Evolutionary conservation across 2,113 vertebrate species (phyloP).

Genomic region (Xyliphius kryptos): DNA sequence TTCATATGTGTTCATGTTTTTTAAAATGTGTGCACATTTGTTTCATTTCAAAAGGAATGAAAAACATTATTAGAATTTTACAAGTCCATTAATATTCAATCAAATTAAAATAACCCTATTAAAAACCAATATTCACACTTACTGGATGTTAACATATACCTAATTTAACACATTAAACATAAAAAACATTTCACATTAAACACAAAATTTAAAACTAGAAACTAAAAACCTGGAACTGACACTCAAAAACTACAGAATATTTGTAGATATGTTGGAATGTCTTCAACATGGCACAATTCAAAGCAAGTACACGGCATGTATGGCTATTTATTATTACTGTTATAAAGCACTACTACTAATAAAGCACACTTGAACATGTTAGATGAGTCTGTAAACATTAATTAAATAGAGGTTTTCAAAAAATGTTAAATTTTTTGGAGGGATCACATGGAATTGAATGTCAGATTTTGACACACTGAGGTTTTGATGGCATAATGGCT

Average conservation of each 20-base stretch:
- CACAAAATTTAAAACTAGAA: slow-evolving; percentile 13
- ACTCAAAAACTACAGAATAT: slow-evolving; percentile 4
- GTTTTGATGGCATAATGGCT: slow-evolving; percentile 17
- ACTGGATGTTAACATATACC: slow-evolving; percentile 30
- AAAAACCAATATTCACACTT: slow-evolving; percentile 40
- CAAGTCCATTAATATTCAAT: slow-evolving; percentile 21
- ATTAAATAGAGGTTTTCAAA: too few relatives aligned
- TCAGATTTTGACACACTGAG: slow-evolving; percentile 9
- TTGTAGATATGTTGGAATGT: slow-evolving; percentile 5
- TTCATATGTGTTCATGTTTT: too few relatives aligned
- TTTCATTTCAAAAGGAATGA: slow-evolving; percentile 11
- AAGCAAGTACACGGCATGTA: slow-evolving; percentile 7
- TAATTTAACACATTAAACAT: slow-evolving; percentile 24
- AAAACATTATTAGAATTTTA: not conserved
- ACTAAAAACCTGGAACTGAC: slow-evolving; percentile 4
- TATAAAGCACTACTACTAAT: slow-evolving; percentile 13
- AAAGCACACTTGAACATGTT: slow-evolving; percentile 24
- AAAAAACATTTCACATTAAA: slow-evolving; percentile 4
- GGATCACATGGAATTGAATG: not conserved
- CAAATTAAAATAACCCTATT: slow-evolving; percentile 8
- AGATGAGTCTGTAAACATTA: slow-evolving; percentile 10
- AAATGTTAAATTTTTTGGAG: too few relatives aligned
- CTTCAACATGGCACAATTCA: slow-evolving; percentile 13
- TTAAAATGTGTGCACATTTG: slow-evolving; percentile 4
- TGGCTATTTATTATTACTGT: slow-evolving; percentile 23